Evolutionary conservation across 2,888 invertebrate genomes (phyloP), one percentile per base, ranked within the genome.

Genomic region (Cerastis rubricosa): DNA sequence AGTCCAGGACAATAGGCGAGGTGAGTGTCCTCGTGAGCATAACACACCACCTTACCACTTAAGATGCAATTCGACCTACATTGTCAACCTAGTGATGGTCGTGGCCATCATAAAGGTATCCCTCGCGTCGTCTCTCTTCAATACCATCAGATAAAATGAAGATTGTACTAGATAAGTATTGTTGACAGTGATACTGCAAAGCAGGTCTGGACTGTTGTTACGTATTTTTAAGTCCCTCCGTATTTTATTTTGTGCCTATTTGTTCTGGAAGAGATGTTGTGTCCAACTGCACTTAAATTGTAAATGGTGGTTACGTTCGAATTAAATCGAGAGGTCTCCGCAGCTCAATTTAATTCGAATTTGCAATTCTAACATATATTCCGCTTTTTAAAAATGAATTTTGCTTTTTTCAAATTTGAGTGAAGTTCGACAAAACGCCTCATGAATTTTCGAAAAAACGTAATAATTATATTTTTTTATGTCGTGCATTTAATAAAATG

Each of bases 41-140:
- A 95, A 93, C 93, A 92, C 95, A 94, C 96, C 96, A 96, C 96
- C 96, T 94, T 95, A 95, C 95, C 94, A 96, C 94, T 96, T 96
- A 96, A 96, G 96, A 96, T 96, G 96, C 96, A 96, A 96, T 96
- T 96, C 96, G 96, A 96, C 96, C 95, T 96, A 96, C 96, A 96
- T 96, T 94, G 96, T 96, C 92, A 96, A 96, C 93, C 93, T 96
- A 87, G 95, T 96, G 91, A 96, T 96, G 96, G 96, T 96, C 74
- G 95, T 96, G 88, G 96, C 96, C 89, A 96, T 96, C 90, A 94
- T 96, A 90, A 96, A 96, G 93, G 96, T 96, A 89, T 96, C 96
- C 84, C 95, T 96, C 91, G 93, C 96, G 80, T 96, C 96, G 88
- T 96, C 96, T 80, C 94, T 96, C 94, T 96, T 96, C 96, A 96